Evolutionary conservation across 2,113 vertebrate species (phyloP), one percentile per base, ranked within the genome.

Genomic region (Mus pahari): DNA sequence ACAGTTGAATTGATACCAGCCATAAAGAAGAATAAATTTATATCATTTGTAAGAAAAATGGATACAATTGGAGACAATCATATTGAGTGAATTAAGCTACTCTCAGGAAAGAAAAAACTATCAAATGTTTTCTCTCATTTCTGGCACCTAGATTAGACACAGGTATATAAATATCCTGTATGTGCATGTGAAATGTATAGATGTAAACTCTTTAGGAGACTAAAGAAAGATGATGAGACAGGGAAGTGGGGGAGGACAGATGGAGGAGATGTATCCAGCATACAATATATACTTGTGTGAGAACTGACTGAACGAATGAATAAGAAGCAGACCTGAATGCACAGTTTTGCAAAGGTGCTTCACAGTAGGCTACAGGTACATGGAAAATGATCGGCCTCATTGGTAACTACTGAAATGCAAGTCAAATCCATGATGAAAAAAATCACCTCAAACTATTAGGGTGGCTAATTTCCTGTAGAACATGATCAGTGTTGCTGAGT

Each of bases 321-420:
- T 39, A 66, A 24, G 13, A 12, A 91, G 73, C 13, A 86, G 17
- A 33, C 42, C 66, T 33, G 22, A 70, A 39, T 10, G 77, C 24
- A 79, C 3, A 22, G 60, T 79, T 95, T 75, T 55, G 28, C 13
- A 74, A 91, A 89, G 3, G 74, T 62, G 10, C 48, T 58, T 28
- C 33, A 70, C 13, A 87, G 77, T 89, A 16, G 20, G 4, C 55
- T 36, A 73, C 11, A 60, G 31, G 22, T 3, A 2, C 17, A n/a
- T 86, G 33, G 86, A 94, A 95, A 22, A 86, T 53, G 22, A 16
- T 77, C 33, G 66, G 10, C 24, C 39, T 62, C 24, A 79, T 22
- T 74, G 88, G 31, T 79, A 48, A 70, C 24, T 42, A 96, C 58
- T 45, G 5, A 95, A 95, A 93, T 89, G 11, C 28, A 94, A 84